These are phyloP conservation scores for Brachypteracias leptosomus DNA, from an alignment of 2,113 vertebrate genomes.

Conservation along the genomic window DNA sequence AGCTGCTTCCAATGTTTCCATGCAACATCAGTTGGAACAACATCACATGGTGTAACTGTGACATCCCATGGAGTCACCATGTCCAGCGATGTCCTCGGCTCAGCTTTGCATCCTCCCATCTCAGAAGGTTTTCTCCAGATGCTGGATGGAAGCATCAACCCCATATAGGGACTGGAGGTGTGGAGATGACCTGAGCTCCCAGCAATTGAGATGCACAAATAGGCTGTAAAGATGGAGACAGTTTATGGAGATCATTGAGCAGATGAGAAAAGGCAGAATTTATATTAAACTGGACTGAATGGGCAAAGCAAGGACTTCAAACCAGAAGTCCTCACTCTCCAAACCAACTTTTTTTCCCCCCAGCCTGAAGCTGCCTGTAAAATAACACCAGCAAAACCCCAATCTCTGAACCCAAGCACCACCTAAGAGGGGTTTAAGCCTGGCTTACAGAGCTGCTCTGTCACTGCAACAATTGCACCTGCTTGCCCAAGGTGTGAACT, in stretches of 20 bases:
- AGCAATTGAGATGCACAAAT: accelerated
- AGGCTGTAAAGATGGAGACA: background rate
- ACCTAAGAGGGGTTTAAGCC: background rate
- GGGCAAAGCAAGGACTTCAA: background rate
- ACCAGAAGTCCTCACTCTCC: background rate
- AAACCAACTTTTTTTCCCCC: background rate
- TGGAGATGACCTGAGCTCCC: background rate
- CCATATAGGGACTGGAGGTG: accelerated
- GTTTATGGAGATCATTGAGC: background rate
- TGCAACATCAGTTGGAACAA: accelerated
- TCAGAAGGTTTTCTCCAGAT: background rate
- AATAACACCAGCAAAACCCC: background rate
- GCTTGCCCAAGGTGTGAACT: background rate
- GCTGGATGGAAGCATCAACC: background rate
- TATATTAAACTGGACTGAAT: background rate
- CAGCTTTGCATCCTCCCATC: background rate
- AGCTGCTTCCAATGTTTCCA: background rate
- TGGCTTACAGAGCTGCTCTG: background rate
- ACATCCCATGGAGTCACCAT: accelerated
- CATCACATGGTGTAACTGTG: accelerated
- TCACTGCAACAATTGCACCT: constrained; percentile 1
- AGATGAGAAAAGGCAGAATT: background rate
- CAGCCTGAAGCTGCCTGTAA: background rate
- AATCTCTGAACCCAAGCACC: background rate
- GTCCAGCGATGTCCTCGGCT: accelerated